phyloP scores from a whole-genome alignment of 2,113 vertebrate genomes.

The Rhipidura dahli region DNA sequence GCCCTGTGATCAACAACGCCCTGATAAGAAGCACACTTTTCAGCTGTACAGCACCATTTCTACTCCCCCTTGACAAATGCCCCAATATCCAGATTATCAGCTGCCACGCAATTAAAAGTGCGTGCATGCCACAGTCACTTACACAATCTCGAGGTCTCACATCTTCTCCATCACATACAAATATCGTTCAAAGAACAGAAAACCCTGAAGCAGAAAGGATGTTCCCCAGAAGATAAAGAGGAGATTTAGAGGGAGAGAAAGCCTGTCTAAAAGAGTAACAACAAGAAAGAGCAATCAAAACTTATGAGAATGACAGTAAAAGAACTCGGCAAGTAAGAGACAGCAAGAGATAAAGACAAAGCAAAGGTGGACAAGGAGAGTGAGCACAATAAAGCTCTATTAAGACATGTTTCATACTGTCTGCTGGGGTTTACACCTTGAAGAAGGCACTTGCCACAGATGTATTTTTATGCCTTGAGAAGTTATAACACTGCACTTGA shows the following conservation, averaged over 20 bases:
- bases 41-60: background rate
- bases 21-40: background rate
- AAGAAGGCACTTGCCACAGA: background rate
- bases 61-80: background rate
- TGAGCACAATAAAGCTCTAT: background rate
- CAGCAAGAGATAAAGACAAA: background rate
- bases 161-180: background rate
- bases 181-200: background rate
- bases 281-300: slow-evolving; percentile 1
- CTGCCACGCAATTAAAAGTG: background rate
- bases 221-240: background rate
- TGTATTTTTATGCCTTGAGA: background rate
- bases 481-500: background rate
- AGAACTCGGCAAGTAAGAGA: background rate
- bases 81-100: background rate
- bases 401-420: background rate
- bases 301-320: background rate
- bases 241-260: background rate
- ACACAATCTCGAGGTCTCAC: background rate
- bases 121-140: background rate
- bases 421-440: background rate
- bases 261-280: background rate
- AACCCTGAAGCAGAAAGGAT: background rate
- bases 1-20: background rate
- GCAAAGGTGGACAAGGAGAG: background rate